Evolutionary conservation across 2,888 invertebrate genomes (phyloP).

Genomic region (Oxycera nigricornis): DNA sequence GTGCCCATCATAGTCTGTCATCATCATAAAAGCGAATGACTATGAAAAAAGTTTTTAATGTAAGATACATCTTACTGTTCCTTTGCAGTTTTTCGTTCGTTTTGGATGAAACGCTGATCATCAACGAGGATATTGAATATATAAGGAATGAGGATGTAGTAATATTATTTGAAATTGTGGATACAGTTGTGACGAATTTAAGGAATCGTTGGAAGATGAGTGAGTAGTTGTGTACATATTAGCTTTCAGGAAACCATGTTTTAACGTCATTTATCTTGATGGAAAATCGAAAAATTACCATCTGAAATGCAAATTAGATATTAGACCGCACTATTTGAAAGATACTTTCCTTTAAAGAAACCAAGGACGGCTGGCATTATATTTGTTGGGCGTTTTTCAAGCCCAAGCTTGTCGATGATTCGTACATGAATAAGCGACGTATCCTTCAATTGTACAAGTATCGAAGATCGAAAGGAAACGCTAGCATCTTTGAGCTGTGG

Average conservation of each 20-base stretch:
- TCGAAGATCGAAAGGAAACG: constrained; percentile 12
- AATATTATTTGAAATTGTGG: constrained; percentile 41
- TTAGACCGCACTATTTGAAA: no score
- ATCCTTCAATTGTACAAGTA: constrained; percentile 40
- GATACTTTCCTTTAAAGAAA: background rate
- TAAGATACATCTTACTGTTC: no score
- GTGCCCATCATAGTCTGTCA: no score
- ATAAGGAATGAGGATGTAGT: constrained; percentile 28
- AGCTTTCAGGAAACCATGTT: no score
- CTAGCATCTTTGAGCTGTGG: constrained; percentile 30
- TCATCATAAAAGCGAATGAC: no score
- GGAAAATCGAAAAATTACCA: no score
- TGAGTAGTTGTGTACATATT: background rate
- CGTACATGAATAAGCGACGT: constrained; percentile 18
- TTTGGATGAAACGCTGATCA: constrained; percentile 39
- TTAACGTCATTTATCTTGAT: no score
- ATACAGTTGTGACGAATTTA: constrained; percentile 27
- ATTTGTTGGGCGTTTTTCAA: constrained; percentile 41
- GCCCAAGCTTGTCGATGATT: background rate
- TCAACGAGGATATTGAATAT: constrained; percentile 37
- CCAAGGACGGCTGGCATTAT: constrained; percentile 40
- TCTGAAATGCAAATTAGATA: no score
- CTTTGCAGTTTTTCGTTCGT: constrained; percentile 36
- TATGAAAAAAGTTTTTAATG: background rate
- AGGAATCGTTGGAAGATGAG: constrained; percentile 12